Base-by-base conservation (phyloP, 2,888 invertebrate genomes). In the Clitarchus hookeri region DNA sequence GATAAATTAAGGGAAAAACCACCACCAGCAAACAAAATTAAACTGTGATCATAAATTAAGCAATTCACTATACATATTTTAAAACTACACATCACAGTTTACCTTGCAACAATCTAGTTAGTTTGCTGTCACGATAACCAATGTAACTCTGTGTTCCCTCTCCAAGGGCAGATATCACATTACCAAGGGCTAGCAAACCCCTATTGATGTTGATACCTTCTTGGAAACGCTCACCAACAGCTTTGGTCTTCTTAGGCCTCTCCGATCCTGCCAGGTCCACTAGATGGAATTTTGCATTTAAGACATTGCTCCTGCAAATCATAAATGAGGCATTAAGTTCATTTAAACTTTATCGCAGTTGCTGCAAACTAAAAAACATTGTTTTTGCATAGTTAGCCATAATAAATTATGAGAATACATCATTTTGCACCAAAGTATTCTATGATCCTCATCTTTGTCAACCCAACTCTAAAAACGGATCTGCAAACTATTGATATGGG, bases 181-280 rank as follows among this genome's bases (percentile, higher is more conserved):
- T 98, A 12, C 98, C 98, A 0, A 99, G 92, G 0, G 97, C 97
- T 26, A 98, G 92, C 0, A 99, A 92, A 0, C 98, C 98, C 90
- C 97, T 95, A 92, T 98, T 99, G 87, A 98, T 98, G 90, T 98
- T 96, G 0, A 97, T 95, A 0, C 97, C 98, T 91, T 98, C 98
- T 90, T 95, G 96, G 87, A 98, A 95, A 0, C 98, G 93, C 87
- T 96, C 96, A 0, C 98, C 98, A 0, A 96, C 96, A 0, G 98
- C 97, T 88, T 96, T 95, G 0, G 98, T 98, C 91, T 97, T 98
- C 90, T 98, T 98, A 0, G 96, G 96, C 86, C 98, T 92, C 90
- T 98, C 98, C 0, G 98, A 98, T 0, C 98, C 98, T 8, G 98
- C 98, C 89, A 98, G 92, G 92, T 98, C 98, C 0, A 98, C 98